These are phyloP conservation scores for Lagopus leucura DNA, from an alignment of 2,113 vertebrate genomes.

Conservation along the genomic window DNA sequence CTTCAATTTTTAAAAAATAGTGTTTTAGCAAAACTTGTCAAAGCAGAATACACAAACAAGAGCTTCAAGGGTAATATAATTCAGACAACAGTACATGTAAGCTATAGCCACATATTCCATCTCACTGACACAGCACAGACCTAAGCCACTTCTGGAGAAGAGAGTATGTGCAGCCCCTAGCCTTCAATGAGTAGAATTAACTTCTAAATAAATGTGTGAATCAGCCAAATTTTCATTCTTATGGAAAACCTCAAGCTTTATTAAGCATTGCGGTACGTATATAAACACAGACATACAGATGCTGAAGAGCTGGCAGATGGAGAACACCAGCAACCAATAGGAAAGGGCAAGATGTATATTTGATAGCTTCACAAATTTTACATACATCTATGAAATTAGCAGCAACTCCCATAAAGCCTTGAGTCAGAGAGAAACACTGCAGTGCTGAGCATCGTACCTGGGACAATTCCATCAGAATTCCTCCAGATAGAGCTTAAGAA, in stretches of 20 bases:
- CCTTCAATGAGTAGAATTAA: background rate
- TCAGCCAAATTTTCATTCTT: background rate
- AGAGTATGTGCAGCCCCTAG: background rate
- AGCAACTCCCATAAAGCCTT: background rate
- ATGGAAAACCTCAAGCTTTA: background rate
- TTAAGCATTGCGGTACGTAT: background rate
- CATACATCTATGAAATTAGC: background rate
- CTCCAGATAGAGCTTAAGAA: background rate
- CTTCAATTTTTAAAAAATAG: background rate
- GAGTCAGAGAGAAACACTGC: background rate
- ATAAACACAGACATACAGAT: background rate
- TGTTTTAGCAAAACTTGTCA: constrained; percentile 6
- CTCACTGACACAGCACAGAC: background rate
- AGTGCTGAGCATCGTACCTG: background rate
- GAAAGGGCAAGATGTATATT: background rate
- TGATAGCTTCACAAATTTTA: background rate
- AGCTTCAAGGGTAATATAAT: background rate
- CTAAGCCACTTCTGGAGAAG: accelerated
- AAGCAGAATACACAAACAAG: background rate
- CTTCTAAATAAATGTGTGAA: background rate
- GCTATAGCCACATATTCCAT: background rate
- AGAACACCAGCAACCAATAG: background rate
- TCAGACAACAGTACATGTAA: background rate
- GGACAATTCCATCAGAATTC: background rate
- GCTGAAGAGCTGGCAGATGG: background rate